Base-by-base conservation (phyloP, 2,888 invertebrate species). In the Neria commutata region DNA sequence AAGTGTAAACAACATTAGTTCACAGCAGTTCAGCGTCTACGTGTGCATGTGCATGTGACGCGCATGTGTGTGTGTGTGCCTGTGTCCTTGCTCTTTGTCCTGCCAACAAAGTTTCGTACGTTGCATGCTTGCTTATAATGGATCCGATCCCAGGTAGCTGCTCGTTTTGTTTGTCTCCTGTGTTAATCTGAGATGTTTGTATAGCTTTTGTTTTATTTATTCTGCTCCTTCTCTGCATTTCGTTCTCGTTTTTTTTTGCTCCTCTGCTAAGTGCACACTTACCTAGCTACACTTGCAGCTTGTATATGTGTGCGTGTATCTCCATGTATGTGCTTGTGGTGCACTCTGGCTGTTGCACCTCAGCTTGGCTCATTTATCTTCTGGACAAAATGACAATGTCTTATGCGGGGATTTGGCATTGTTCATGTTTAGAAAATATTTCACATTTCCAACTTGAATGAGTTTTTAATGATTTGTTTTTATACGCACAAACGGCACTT, bases 1-100 rank as follows among this genome's bases (percentile, higher is more conserved):
- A 67, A 69, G 74, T 74, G 75, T 75, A 77, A 78, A 78, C 78
- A 78, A 77, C 74, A 75, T 76, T 77, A 74, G 73, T n/a, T n/a
- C n/a, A n/a, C n/a, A n/a, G 74, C 70, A 64, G 51, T 58, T 64
- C 42, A 8, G 19, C 3, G 42, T 42, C 10, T 14, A 42, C 3
- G n/a, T n/a, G n/a, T n/a, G n/a, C n/a, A n/a, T 42, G 42, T 6
- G 19, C 17, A 6, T 29, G 29, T 6, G 6, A 29, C 6, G 6
- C 29, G 29, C 6, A 8, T 29, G 6, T 6, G 29, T 29, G 29
- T 8, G 29, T 11, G 6, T 29, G 6, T 11, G 29, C 29, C 29
- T 29, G 11, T 11, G 11, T 29, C n/a, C n/a, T n/a, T n/a, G n/a
- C n/a, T n/a, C n/a, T n/a, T n/a, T 29, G 6, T 29, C 11, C 29